Conservation (phyloP, 2,113 vertebrate species). For the Pardalotus punctatus region DNA sequence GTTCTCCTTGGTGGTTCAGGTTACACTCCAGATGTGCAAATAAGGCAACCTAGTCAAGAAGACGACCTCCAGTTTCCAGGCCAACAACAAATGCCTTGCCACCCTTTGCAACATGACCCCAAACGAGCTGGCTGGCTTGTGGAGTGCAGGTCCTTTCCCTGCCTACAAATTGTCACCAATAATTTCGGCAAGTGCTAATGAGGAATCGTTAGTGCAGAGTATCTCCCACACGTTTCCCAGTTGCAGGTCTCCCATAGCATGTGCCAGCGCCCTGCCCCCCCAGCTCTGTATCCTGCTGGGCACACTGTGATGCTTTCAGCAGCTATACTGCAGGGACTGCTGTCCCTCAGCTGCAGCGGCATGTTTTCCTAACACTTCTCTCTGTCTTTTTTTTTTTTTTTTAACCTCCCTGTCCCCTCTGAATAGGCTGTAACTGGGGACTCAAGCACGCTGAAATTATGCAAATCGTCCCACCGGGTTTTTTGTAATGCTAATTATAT, state of each 20-base stretch:
- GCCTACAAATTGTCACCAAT: not conserved
- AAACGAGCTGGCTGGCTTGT: not conserved
- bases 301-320: not conserved
- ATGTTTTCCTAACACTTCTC: not conserved
- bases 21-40: not conserved
- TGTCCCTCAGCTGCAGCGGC: not conserved
- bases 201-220: not conserved
- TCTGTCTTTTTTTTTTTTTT: not conserved
- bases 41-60: not conserved
- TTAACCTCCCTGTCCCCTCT: not conserved
- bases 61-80: not conserved
- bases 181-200: not conserved
- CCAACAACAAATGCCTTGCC: not conserved
- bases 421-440: not conserved
- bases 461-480: not conserved
- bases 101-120: not conserved
- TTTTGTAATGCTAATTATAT: constrained; percentile 58
- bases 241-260: not conserved
- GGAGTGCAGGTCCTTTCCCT: not conserved
- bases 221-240: rapidly evolving
- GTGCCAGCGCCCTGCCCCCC: too few species aligned
- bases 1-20: not conserved
- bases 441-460: not conserved
- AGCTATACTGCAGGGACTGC: not conserved
- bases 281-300: rapidly evolving